Evolutionary conservation across 2,797 vertebrate genomes (phyloP).

Genomic region (Squalus acanthias): DNA sequence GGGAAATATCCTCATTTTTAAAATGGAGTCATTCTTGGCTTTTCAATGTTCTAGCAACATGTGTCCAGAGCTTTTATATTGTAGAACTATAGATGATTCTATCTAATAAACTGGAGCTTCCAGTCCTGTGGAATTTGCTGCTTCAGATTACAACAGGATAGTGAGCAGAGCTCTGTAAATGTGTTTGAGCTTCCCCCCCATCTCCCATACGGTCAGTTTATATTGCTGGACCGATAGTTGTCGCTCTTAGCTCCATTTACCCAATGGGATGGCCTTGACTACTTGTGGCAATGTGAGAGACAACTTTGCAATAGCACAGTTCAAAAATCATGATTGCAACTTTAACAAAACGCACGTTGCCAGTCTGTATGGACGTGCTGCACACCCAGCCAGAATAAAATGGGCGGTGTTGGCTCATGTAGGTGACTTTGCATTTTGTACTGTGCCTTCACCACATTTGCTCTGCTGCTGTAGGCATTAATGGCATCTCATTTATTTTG

Average conservation of each 20-base stretch:
- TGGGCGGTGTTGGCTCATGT: neutral
- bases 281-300: neutral
- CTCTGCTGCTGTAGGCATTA: neutral
- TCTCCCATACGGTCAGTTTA: neutral
- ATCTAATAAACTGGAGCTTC: neutral
- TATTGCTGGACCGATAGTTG: neutral
- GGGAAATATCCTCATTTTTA: neutral
- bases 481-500: neutral
- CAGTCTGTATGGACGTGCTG: neutral
- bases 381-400: neutral
- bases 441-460: neutral
- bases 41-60: neutral
- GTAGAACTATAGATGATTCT: neutral
- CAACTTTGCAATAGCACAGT: neutral
- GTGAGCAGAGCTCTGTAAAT: neutral
- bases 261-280: neutral
- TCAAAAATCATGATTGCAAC: neutral
- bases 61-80: neutral
- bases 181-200: neutral
- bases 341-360: neutral
- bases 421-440: neutral
- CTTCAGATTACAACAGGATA: neutral
- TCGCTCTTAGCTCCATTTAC: neutral
- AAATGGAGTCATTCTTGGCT: neutral
- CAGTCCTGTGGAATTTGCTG: too few species aligned